These are phyloP conservation scores for Murina feae DNA, from an alignment of 2,113 vertebrate species.

Conservation along the genomic window DNA sequence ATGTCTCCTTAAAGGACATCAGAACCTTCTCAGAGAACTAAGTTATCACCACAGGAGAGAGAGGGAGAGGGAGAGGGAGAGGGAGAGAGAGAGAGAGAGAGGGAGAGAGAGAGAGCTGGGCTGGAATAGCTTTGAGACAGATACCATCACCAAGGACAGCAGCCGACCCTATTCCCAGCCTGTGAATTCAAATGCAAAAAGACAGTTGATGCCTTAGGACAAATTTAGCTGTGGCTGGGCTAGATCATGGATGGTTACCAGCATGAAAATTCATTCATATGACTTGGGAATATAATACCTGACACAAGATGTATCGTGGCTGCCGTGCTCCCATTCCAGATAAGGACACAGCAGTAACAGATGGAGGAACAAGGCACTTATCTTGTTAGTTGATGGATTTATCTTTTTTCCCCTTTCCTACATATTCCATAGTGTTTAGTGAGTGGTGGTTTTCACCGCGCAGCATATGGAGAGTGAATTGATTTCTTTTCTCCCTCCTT, in stretches of 20 bases:
- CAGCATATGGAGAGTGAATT: conserved; percentile 81
- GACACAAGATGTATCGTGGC: conserved; percentile 81
- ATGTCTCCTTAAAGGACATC: not conserved
- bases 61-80: not conserved
- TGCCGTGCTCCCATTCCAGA: conserved; percentile 83
- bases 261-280: conserved; percentile 82
- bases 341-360: conserved; percentile 86
- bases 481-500: conserved; percentile 80
- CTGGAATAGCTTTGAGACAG: not conserved
- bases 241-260: conserved; percentile 60
- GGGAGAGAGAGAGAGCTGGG: accelerated
- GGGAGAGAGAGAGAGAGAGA: no score
- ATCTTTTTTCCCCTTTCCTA: conserved; percentile 81
- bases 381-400: conserved; percentile 88
- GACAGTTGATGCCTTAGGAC: conserved; percentile 62
- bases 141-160: not conserved
- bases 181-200: conserved; percentile 57
- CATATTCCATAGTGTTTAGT: conserved; percentile 81
- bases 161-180: not conserved
- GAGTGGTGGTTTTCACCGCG: conserved; percentile 66
- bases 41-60: not conserved
- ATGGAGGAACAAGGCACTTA: conserved; percentile 86
- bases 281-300: conserved; percentile 85
- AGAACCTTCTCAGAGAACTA: not conserved
- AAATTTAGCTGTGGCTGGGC: conserved; percentile 58